Evolutionary conservation across 2,113 vertebrate genomes (phyloP).

Genomic region (Polypterus bichir): DNA sequence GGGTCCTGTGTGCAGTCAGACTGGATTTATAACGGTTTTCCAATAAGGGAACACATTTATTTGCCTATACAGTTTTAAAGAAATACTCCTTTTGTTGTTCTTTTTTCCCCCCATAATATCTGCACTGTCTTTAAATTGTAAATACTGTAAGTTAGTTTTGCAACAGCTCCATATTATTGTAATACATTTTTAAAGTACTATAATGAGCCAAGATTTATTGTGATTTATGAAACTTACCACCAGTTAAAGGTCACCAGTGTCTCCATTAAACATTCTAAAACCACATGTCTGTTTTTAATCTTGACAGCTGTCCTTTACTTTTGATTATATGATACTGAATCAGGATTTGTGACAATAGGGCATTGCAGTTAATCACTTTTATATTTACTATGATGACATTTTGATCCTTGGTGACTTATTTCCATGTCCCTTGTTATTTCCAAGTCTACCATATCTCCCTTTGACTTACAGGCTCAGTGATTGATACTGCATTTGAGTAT

Average conservation of each 20-base stretch:
- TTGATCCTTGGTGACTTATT: no score
- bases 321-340: no score
- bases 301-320: no score
- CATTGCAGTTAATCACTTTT: no score
- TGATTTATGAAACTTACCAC: slow-evolving; percentile 41
- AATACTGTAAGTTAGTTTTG: slow-evolving; percentile 55
- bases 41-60: slow-evolving; percentile 43
- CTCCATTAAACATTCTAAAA: slow-evolving; percentile 32
- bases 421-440: no score
- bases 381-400: no score
- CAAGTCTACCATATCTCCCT: no score
- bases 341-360: no score
- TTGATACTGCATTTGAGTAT: no score
- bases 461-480: no score
- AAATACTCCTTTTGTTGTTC: slow-evolving; percentile 42
- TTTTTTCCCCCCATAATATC: slow-evolving; percentile 22
- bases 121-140: slow-evolving; percentile 51
- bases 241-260: slow-evolving; percentile 38
- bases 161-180: slow-evolving; percentile 38
- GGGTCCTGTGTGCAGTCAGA: slow-evolving; percentile 18
- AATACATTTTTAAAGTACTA: slow-evolving; percentile 38
- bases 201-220: slow-evolving; percentile 34
- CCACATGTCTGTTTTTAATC: slow-evolving; percentile 8
- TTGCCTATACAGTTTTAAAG: slow-evolving; percentile 21
- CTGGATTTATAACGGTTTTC: slow-evolving; percentile 38